Percentiles rank a stretch among this genome's conserved stretches.
Evolutionary conservation across 1,140 invertebrate species (phyloP).

Genomic region (Aphis craccivora): DNA sequence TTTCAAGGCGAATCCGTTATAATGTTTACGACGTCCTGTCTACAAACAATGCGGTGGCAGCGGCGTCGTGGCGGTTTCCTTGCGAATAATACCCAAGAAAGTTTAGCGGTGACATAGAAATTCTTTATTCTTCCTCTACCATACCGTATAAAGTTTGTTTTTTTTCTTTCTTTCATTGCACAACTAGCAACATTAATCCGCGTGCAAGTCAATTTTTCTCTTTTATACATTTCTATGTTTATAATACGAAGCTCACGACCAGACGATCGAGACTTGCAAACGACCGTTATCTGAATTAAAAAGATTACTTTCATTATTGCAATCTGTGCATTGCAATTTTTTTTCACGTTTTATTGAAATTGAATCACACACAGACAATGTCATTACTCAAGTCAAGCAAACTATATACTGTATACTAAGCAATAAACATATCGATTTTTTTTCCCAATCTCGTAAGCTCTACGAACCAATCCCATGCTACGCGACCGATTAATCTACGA

Average conservation of each 20-base stretch:
- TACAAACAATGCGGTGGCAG: background rate
- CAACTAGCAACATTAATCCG: background rate
- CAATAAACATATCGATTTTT: background rate
- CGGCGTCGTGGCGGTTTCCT: background rate
- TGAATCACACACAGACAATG: background rate
- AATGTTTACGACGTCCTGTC: conserved; percentile 43
- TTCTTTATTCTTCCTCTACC: background rate
- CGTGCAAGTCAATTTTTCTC: background rate
- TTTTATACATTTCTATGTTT: background rate
- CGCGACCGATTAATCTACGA: background rate
- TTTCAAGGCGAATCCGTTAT: conserved; percentile 24
- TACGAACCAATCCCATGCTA: background rate
- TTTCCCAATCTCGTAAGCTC: background rate
- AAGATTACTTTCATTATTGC: background rate
- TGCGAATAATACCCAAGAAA: background rate
- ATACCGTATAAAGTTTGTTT: background rate
- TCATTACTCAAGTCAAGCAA: background rate
- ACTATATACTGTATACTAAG: background rate
- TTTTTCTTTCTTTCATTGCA: background rate
- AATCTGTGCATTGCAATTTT: background rate
- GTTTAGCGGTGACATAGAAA: background rate
- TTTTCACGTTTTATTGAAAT: background rate
- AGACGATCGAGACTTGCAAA: background rate
- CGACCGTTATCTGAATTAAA: background rate
- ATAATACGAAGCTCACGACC: background rate